Evolutionary conservation across 1,140 invertebrate genomes (phyloP).

Genomic region (Spodoptera litura): DNA sequence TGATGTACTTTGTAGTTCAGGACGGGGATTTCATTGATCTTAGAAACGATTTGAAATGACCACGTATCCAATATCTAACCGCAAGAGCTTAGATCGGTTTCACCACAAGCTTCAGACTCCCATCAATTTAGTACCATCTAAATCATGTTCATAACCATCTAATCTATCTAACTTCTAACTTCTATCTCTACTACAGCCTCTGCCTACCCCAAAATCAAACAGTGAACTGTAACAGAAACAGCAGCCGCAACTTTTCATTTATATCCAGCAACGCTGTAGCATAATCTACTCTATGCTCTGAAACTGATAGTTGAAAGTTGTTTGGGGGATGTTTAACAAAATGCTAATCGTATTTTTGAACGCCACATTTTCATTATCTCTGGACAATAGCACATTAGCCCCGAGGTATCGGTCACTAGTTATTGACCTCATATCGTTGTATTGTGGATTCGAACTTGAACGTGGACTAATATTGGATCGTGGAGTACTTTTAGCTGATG

Average conservation of each 20-base stretch:
- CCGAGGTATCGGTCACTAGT: conserved; percentile 13
- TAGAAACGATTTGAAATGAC: not conserved
- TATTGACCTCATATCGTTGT: not conserved
- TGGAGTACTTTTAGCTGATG: too few species aligned
- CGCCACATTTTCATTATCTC: conserved; percentile 12
- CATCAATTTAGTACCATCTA: not conserved
- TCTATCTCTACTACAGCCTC: not conserved
- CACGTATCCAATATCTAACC: not conserved
- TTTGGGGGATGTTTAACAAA: not conserved
- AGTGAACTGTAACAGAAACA: not conserved
- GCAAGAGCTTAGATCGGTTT: not conserved
- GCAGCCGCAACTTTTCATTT: conserved; percentile 16
- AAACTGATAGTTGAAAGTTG: not conserved
- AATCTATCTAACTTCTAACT: not conserved
- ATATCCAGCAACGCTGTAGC: too few species aligned
- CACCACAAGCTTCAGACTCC: not conserved
- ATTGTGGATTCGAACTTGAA: conserved; percentile 7
- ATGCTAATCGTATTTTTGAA: conserved; percentile 31
- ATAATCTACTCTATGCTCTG: not conserved
- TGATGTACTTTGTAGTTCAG: too few species aligned
- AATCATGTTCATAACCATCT: not conserved
- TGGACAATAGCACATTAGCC: conserved; percentile 16
- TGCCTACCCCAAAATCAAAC: not conserved
- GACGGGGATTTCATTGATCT: not conserved
- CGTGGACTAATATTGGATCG: not conserved